These are phyloP conservation scores for Drosophila repleta DNA, from an alignment of 1,140 invertebrate species.

Conservation along the genomic window DNA sequence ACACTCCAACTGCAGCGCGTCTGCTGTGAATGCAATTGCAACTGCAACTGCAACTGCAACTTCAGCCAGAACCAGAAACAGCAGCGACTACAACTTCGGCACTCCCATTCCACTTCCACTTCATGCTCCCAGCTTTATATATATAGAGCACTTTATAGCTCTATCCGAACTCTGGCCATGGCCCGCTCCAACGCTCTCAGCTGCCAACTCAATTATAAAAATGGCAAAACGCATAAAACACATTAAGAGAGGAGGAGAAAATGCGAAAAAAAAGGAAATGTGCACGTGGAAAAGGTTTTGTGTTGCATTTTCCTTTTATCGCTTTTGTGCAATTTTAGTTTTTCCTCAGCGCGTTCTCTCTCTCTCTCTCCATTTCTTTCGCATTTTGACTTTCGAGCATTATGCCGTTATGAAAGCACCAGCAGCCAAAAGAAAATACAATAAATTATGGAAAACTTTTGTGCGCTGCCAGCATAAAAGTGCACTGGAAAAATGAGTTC, in stretches of 20 bases:
- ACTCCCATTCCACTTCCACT: background rate
- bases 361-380: constrained; percentile 20
- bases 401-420: constrained; percentile 32
- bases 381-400: constrained; percentile 50
- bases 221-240: constrained; percentile 76
- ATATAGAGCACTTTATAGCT: constrained; percentile 26
- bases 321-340: constrained; percentile 48
- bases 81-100: constrained; percentile 8
- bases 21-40: constrained; percentile 13
- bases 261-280: constrained; percentile 16
- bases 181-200: background rate
- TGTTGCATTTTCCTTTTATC: constrained; percentile 58
- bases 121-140: background rate
- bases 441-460: constrained; percentile 51
- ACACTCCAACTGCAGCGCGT: constrained; percentile 32
- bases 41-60: constrained; percentile 31
- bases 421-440: constrained; percentile 18
- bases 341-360: background rate
- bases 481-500: constrained; percentile 16
- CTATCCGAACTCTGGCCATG: background rate
- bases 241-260: constrained; percentile 50
- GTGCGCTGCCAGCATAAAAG: constrained; percentile 7
- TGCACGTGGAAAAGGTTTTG: constrained; percentile 71
- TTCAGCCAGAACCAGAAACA: constrained; percentile 7
- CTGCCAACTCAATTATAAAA: constrained; percentile 79